Base-by-base conservation (phyloP, 2,797 vertebrate genomes). In the Tapera naevia region DNA sequence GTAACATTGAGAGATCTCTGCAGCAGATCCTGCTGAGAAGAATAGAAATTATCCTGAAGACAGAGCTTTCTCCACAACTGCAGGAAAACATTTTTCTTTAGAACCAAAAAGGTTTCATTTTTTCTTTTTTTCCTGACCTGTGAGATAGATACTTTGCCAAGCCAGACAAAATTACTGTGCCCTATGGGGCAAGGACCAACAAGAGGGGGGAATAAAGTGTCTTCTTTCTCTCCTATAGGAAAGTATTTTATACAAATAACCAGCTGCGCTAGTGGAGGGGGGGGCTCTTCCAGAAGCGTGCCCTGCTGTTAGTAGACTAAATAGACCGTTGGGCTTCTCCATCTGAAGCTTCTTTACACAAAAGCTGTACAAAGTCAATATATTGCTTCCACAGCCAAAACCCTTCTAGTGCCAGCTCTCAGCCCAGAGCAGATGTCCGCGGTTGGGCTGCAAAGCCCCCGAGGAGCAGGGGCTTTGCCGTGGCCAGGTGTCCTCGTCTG, bases 401-500 rank as follows among this genome's bases (percentile, higher is more conserved):
- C 39, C 37, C 33, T 90, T 25, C 45, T 2, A 33, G 30, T 66
- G 80, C 89, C 94, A 95, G 58, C 56, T 94, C 88, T 53, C 76
- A 74, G 82, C 89, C 90, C 53, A 0, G 41, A 96, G 91, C 94
- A 96, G 92, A 95, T 95, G 95, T 91, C 86, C 18, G 2, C 23
- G 28, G 70, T 45, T 4, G 67, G 78, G 80, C 86, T 76, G 84
- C 84, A 51, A 72, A 92, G 79, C 79, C 91, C 90, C 91, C 1
- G 3, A 66, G 91, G 76, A 91, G 71, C 94, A 57, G 78, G 54
- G 87, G 65, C 35, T 76, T 75, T 41, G 58, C 81, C 5, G 32
- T 5, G 86, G 69, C 80, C 96, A 96, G 96, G 71, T 96, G 96
- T 94, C 30, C 83, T 88, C 80, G 62, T 84, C 96, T 90, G 89